Conservation (phyloP, 1,140 invertebrate species). For the Drosophila lacteicornis region DNA sequence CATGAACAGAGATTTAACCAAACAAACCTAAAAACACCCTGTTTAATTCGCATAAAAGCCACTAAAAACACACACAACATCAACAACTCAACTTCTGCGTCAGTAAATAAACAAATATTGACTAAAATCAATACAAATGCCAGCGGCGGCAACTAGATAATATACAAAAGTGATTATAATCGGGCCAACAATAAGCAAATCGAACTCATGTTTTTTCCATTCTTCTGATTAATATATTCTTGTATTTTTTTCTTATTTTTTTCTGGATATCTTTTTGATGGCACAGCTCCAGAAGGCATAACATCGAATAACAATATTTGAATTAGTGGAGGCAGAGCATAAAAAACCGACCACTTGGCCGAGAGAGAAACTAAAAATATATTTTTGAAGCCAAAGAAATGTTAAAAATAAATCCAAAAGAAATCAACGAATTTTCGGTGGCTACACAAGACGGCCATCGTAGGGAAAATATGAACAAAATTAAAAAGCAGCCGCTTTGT, state of each 20-base stretch:
- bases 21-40: slow-evolving; percentile 15
- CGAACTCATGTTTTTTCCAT: slow-evolving; percentile 45
- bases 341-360: slow-evolving; percentile 65
- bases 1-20: not conserved
- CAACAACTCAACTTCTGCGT: slow-evolving; percentile 62
- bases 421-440: slow-evolving; percentile 63
- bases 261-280: slow-evolving; percentile 46
- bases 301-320: slow-evolving; percentile 61
- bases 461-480: slow-evolving; percentile 71
- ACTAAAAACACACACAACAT: slow-evolving; percentile 45
- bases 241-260: slow-evolving; percentile 15
- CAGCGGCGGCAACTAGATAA: slow-evolving; percentile 47
- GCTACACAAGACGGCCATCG: slow-evolving; percentile 42
- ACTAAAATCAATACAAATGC: slow-evolving; percentile 72
- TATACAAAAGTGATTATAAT: slow-evolving; percentile 55
- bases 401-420: slow-evolving; percentile 76
- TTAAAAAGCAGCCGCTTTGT: slow-evolving; percentile 74
- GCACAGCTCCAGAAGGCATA: slow-evolving; percentile 52
- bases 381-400: slow-evolving; percentile 71
- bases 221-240: slow-evolving; percentile 18
- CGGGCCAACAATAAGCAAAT: slow-evolving; percentile 37
- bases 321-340: slow-evolving; percentile 52
- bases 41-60: slow-evolving; percentile 39
- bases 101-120: slow-evolving; percentile 82
- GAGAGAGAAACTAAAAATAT: slow-evolving; percentile 68